Percentiles rank a stretch among this genome's conserved stretches.
Evolutionary conservation across 2,888 invertebrate genomes (phyloP).

Genomic region (Lepidocyrtinus sp.): DNA sequence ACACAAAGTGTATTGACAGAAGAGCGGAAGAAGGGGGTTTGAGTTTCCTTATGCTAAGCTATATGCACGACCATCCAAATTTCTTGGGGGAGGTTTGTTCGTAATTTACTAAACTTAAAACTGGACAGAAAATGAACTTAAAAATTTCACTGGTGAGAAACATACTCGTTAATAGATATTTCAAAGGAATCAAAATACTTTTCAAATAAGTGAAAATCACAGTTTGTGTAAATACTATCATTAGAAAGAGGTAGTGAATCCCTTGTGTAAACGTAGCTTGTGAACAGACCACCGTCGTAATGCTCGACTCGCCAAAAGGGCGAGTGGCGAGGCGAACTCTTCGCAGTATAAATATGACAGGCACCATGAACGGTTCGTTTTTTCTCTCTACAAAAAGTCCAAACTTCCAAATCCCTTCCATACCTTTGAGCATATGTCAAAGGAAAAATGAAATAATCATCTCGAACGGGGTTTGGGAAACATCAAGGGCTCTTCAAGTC

Average conservation of each 20-base stretch:
- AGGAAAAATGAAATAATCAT: slow-evolving; percentile 51
- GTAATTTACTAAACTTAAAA: too few species aligned
- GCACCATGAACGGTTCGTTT: slow-evolving; percentile 58
- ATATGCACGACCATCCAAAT: background rate
- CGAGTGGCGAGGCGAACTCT: slow-evolving; percentile 55
- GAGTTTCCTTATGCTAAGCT: slow-evolving; percentile 22
- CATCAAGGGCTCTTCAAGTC: slow-evolving; percentile 25
- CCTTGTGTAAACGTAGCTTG: background rate
- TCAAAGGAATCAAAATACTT: background rate
- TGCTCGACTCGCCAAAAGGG: slow-evolving; percentile 44
- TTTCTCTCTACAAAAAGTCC: slow-evolving; percentile 39
- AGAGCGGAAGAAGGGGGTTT: slow-evolving; percentile 40
- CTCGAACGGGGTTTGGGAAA: slow-evolving; percentile 17
- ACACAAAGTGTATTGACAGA: too few species aligned
- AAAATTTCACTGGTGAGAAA: too few species aligned
- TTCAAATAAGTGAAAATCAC: background rate
- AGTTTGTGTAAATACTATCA: background rate
- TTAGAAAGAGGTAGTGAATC: background rate
- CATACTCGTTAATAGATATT: background rate
- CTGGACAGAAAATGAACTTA: background rate
- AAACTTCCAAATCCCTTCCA: slow-evolving; percentile 45
- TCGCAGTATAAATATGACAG: slow-evolving; percentile 68
- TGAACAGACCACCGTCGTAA: slow-evolving; percentile 19
- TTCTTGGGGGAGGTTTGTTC: slow-evolving; percentile 33
- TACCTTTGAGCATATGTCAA: slow-evolving; percentile 45